These are phyloP conservation scores for Xestia xanthographa DNA, from an alignment of 2,888 invertebrate genomes.

Conservation along the genomic window DNA sequence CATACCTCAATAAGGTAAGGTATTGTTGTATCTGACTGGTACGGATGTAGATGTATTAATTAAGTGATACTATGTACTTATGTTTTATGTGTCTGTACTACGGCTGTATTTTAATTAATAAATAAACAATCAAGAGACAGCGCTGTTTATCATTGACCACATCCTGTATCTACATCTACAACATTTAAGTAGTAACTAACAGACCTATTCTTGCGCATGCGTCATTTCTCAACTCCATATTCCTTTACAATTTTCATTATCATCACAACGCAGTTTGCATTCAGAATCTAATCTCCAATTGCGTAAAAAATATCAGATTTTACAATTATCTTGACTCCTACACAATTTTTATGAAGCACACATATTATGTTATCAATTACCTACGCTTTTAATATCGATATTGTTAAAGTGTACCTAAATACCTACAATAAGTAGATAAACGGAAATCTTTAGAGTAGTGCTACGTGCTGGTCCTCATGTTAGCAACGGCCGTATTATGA, in stretches of 20 bases:
- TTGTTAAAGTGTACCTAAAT: constrained; percentile 45
- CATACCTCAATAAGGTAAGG: too few relatives aligned
- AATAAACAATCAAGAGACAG: constrained; percentile 20
- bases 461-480: constrained; percentile 82
- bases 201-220: constrained; percentile 16
- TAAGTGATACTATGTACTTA: neutral
- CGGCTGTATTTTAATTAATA: neutral
- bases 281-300: constrained; percentile 39
- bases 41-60: neutral
- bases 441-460: constrained; percentile 45
- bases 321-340: constrained; percentile 40
- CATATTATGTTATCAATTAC: constrained; percentile 37
- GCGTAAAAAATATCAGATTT: constrained; percentile 43
- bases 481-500: constrained; percentile 66
- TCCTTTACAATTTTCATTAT: constrained; percentile 9
- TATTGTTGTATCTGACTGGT: neutral
- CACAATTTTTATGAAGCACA: constrained; percentile 31
- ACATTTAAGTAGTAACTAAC: constrained; percentile 3
- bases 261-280: constrained; percentile 16
- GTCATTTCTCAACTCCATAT: constrained; percentile 6
- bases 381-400: constrained; percentile 41
- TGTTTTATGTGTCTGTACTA: neutral
- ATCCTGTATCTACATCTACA: constrained; percentile 40
- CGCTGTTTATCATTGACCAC: constrained; percentile 21
- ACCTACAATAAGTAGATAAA: constrained; percentile 51